Percentiles rank a stretch among this genome's conserved stretches.
phyloP scores from a whole-genome alignment of 2,888 invertebrate species.

The Lymantria dispar region DNA sequence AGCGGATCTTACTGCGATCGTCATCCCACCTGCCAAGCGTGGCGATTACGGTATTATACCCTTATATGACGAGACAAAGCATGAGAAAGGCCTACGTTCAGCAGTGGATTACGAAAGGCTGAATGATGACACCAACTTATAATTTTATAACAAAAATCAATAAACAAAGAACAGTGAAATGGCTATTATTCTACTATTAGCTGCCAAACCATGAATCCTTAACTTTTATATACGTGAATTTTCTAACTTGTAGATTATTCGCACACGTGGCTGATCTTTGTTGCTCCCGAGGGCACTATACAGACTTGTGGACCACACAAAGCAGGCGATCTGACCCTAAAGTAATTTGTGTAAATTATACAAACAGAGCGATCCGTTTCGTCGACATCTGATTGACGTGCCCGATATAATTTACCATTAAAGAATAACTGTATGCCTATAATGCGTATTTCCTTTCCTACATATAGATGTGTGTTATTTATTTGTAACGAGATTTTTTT shows the following conservation, averaged over 20 bases:
- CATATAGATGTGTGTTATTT: too few relatives aligned
- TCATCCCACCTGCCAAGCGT: too few relatives aligned
- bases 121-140: too few relatives aligned
- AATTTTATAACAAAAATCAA: neutral
- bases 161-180: slow-evolving; percentile 3
- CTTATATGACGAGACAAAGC: too few relatives aligned
- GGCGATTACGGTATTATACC: too few relatives aligned
- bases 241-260: slow-evolving; percentile 12
- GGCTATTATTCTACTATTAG: slow-evolving; percentile 18
- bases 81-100: too few relatives aligned
- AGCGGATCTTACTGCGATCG: too few relatives aligned
- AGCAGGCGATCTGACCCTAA: slow-evolving; percentile 24
- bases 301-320: neutral
- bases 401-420: slow-evolving; percentile 1
- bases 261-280: slow-evolving; percentile 20
- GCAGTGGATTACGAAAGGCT: too few relatives aligned
- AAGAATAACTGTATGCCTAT: neutral
- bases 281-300: slow-evolving; percentile 21
- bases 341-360: slow-evolving; percentile 34
- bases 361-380: slow-evolving; percentile 16
- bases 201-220: neutral
- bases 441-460: too few relatives aligned
- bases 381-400: slow-evolving; percentile 20
- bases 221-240: slow-evolving; percentile 14
- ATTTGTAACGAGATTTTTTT: too few relatives aligned